Base-by-base conservation (phyloP, 2,888 invertebrate species). In the Eumerus sabulonum region DNA sequence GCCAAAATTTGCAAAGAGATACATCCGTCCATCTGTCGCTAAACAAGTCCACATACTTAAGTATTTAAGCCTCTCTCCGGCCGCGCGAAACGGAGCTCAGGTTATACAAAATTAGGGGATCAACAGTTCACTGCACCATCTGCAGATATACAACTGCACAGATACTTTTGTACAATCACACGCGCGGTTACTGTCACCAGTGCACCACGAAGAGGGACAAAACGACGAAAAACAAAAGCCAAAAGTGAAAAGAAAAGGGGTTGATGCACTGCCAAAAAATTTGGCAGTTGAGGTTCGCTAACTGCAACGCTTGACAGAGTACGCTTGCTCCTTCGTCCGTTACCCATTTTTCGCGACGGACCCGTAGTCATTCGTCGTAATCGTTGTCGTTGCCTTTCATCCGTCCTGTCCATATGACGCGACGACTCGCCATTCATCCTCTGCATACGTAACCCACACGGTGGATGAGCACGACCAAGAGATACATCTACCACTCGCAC, bases 241-340 rank as follows among this genome's bases (percentile, higher is more conserved):
- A 27, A 27, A 27, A 27, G 7, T 4, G 2, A 2, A 27, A 27
- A 27, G 3, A 53, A 45, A 63, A 27, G 40, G 44, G 51, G 48
- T 72, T 77, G 62, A 77, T 77, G 72, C 66, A 62, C 67, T 77
- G 71, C 76, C 76, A 77, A 72, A 77, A 72, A 67, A 72, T 67
- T 67, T 67, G 56, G 57, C 64, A 59, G 19, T 53, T 1, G 47
- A 18, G 45, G 35, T 57, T 56, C 66, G 44, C 44, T 56, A 54
- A 51, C 36, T 19, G 60, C 42, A 45, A 56, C 62, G 67, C 50
- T 72, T 16, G 51, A 77, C 16, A 56, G 71, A 40, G 40, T 40
- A 62, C 71, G 56, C 50, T 45, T 27, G 27, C 27, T 27, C 27
- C 27, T 27, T 27, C 27, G 27, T 27, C 27, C 7, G 27, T 27